Conservation (phyloP, 2,113 vertebrate species). For the Oreochromis niloticus region DNA sequence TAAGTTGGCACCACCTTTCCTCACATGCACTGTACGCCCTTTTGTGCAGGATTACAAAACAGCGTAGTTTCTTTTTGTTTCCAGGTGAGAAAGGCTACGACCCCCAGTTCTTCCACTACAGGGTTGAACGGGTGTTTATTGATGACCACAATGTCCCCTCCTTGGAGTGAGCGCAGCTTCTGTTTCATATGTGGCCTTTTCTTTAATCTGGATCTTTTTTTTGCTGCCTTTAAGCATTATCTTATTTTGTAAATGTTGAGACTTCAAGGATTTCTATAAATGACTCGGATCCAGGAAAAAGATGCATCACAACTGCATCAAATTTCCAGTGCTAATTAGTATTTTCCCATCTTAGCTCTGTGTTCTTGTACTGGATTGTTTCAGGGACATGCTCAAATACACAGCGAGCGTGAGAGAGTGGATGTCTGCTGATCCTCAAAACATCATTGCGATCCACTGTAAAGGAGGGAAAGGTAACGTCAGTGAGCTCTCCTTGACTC, state of each 20-base stretch:
- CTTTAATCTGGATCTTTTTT: not conserved
- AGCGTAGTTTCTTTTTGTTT: not conserved
- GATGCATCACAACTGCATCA: not conserved
- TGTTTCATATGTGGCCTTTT: not conserved
- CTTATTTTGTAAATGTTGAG: not conserved
- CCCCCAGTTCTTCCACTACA: conserved; percentile 86
- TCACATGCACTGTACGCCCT: not conserved
- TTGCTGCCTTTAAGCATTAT: no score
- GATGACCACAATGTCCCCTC: conserved; percentile 93
- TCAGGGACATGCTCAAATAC: conserved; percentile 88
- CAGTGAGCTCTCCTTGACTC: not conserved
- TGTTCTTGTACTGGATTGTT: not conserved
- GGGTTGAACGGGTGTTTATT: conserved; percentile 84
- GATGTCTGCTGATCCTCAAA: conserved; percentile 81
- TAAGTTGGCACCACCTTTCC: conserved; percentile 65
- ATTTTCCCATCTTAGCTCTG: not conserved
- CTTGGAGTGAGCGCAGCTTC: conserved; percentile 75
- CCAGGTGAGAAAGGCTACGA: conserved; percentile 91
- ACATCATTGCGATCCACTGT: conserved; percentile 88
- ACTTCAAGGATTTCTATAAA: not conserved
- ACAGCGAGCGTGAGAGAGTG: conserved; percentile 80
- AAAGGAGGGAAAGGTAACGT: conserved; percentile 92
- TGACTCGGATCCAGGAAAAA: not conserved
- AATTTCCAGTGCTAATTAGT: not conserved
- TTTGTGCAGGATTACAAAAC: not conserved